Conservation (phyloP, 1,140 invertebrate species). For the Aethina tumida region DNA sequence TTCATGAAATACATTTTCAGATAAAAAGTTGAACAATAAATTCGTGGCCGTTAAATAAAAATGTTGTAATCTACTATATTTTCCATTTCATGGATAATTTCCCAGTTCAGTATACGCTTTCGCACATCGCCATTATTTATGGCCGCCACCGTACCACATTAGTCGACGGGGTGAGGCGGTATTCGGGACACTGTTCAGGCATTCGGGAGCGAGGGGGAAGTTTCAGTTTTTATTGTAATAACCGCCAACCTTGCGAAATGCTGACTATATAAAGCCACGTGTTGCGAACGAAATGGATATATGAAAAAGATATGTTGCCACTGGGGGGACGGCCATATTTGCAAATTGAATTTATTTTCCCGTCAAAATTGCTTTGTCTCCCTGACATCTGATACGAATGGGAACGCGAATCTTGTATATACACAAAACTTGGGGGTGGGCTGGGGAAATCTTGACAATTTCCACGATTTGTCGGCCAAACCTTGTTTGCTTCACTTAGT, state of each 20-base stretch:
- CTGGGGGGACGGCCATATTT: constrained; percentile 17
- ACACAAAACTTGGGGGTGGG: too few species aligned
- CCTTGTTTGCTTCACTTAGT: too few species aligned
- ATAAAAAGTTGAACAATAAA: constrained; percentile 19
- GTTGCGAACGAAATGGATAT: constrained; percentile 18
- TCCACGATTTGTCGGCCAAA: too few species aligned
- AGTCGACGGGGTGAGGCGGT: constrained; percentile 9
- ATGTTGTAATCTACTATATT: constrained; percentile 24
- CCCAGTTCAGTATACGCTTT: constrained; percentile 19
- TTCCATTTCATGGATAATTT: constrained; percentile 27
- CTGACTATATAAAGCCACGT: constrained; percentile 18
- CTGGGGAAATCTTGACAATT: too few species aligned
- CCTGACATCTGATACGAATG: too few species aligned
- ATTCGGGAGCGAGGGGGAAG: too few species aligned
- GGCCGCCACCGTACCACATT: constrained; percentile 15
- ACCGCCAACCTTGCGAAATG: constrained; percentile 19
- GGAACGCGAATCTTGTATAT: too few species aligned
- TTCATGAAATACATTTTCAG: constrained; percentile 13
- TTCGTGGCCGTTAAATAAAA: constrained; percentile 21
- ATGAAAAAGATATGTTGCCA: constrained; percentile 17
- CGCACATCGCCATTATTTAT: constrained; percentile 23
- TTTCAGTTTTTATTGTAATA: constrained; percentile 23
- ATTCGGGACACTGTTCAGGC: constrained; percentile 2
- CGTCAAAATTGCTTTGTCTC: constrained; percentile 10
- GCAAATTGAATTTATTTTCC: constrained; percentile 19